A percentile compares a stretch with the other conserved stretches of the same genome.
Conservation (phyloP, 1,140 invertebrate species). For the Achroia grisella region DNA sequence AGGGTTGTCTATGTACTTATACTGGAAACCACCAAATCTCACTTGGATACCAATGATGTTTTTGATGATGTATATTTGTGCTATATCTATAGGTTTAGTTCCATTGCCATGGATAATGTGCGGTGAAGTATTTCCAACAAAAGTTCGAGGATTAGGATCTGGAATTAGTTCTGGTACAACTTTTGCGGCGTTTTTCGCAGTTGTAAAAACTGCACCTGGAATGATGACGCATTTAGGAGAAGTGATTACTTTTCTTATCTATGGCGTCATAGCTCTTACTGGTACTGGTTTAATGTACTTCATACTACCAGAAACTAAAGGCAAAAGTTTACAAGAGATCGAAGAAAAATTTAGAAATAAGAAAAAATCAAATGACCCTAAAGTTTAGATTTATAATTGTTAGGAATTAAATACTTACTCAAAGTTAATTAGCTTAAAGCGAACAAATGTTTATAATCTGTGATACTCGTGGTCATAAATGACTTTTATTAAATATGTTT, state of each 20-base stretch:
- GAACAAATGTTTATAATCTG: slow-evolving; percentile 30
- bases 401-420: slow-evolving; percentile 4
- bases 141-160: slow-evolving; percentile 74
- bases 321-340: slow-evolving; percentile 85
- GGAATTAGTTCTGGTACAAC: slow-evolving; percentile 78
- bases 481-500: not conserved
- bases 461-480: slow-evolving; percentile 28
- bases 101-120: slow-evolving; percentile 82
- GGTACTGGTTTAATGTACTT: slow-evolving; percentile 79
- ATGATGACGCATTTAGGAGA: slow-evolving; percentile 76
- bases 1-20: slow-evolving; percentile 61
- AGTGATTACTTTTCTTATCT: slow-evolving; percentile 79
- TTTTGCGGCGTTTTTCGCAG: slow-evolving; percentile 80
- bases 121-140: slow-evolving; percentile 77
- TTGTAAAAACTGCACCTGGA: slow-evolving; percentile 80
- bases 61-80: slow-evolving; percentile 74
- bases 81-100: slow-evolving; percentile 75
- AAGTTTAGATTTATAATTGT: slow-evolving; percentile 11
- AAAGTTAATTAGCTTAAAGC: slow-evolving; percentile 27
- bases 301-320: slow-evolving; percentile 86
- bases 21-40: slow-evolving; percentile 44
- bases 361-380: slow-evolving; percentile 21
- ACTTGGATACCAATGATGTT: slow-evolving; percentile 71
- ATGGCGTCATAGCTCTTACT: slow-evolving; percentile 77
- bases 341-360: slow-evolving; percentile 72